Base-by-base conservation (phyloP, 2,113 vertebrate genomes). In the Rhabdomys dilectus region DNA sequence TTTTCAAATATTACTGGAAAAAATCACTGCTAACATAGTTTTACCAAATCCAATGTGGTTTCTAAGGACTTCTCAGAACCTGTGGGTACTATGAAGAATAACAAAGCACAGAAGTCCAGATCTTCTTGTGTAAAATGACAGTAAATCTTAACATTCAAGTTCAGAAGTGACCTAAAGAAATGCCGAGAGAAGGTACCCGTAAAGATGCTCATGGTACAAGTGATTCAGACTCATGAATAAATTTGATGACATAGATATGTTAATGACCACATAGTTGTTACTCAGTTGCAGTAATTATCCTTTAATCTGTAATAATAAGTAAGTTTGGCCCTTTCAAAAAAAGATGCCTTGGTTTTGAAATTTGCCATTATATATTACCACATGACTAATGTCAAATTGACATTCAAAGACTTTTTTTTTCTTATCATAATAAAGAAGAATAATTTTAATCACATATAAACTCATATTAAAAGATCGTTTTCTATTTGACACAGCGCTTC, bases 401-500 rank as follows among this genome's bases (percentile, higher is more conserved):
- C 68, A 70, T 45, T 24, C n/a, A 86, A 13, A 77, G 75, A 70
- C n/a, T 94, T 96, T 93, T 48, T 48, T 78, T 97, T 92, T 89
- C 62, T 95, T 89, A 91, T 22, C 39, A 70, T 3, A 64, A 56
- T 53, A 42, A 91, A 60, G 88, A 96, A 97, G 62, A 9, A 82
- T 31, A 85, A 88, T 96, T 91, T 76, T 39, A 97, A 95, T 73
- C 89, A 75, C 39, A 58, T 36, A 48, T 45, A 94, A 93, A 39
- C 7, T 95, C 58, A 92, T 86, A 80, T 95, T 96, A 68, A 81
- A 96, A 75, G 82, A 94, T 31, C 39, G 36, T 75, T 81, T 66
- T 62, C 36, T 84, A 93, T 48, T 95, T 96, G 78, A 97, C 95
- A 94, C 16, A 96, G 72, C 36, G 36, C 60, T 88, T 81, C 72